Base-by-base conservation (phyloP, 1,140 invertebrate genomes). In the Lithobius niger region DNA sequence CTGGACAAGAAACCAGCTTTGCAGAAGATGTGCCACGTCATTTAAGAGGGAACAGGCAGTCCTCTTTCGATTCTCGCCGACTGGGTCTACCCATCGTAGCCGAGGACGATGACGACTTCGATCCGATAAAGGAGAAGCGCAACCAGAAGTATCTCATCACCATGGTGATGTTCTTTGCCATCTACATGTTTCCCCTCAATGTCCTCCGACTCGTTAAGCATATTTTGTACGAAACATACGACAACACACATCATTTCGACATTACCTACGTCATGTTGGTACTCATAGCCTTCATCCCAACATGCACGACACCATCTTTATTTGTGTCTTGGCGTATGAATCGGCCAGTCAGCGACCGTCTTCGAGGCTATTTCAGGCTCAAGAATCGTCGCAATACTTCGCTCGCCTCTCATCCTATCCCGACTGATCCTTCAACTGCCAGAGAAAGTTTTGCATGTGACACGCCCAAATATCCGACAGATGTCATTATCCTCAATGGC, bases 241-340 rank as follows among this genome's bases (percentile, higher is more conserved):
- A 81, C 36, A 85, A 83, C 62, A 75, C 70, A 19, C 75, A 74
- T 21, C 76, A 80, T 61, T 81, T 83, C 53, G 82, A 85, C 61
- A 75, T 83, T 19, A 79, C 76, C 1, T 86, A 79, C 64, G 73
- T 79, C 26, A 75, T 78, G 57, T 81, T 83, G 57, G 77, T 83
- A 3, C 84, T 81, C 80, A 67, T 84, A 27, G 81, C 79, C 1
- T 84, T 83, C 57, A 63, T 82, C 28, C 81, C 82, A 27, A 81
- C 79, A 0, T 76, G 80, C 49, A 76, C 76, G 4, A 82, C 79
- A 19, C 82, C 82, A 0, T 66, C 75, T 36, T 66, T 84, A 22
- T 83, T 80, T 63, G 74, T 74, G 16, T 75, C 74, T 1, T 82
- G 81, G 76, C 73, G 78, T 50, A 76, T 82, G 70, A 80, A 76